Percentiles rank a stretch among this genome's conserved stretches.
Evolutionary conservation across 2,113 vertebrate genomes (phyloP).

Genomic region (Macaca fascicularis): DNA sequence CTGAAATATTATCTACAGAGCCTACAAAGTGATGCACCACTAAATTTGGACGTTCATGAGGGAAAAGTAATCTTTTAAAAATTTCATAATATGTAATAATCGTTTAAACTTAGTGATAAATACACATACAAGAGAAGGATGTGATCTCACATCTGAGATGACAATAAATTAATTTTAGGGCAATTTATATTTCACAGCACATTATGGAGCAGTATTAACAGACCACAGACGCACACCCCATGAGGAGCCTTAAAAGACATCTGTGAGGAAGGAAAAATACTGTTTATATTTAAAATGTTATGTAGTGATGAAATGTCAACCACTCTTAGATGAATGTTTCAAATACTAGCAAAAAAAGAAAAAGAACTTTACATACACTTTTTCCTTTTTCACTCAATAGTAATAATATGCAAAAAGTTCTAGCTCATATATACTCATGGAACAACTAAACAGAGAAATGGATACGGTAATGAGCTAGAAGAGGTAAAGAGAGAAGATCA

Average conservation of each 20-base stretch:
- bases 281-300: background rate
- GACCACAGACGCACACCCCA: background rate
- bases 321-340: background rate
- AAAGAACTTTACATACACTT: background rate
- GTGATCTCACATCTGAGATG: background rate
- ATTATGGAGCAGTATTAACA: background rate
- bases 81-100: background rate
- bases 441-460: background rate
- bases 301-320: conserved; percentile 19
- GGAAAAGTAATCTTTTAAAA: background rate
- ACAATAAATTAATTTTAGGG: conserved; percentile 27
- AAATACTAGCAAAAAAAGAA: background rate
- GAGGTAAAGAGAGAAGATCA: background rate
- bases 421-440: background rate
- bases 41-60: background rate
- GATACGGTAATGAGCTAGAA: background rate
- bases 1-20: background rate
- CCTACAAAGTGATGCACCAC: fast-evolving
- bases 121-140: background rate
- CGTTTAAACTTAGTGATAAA: conserved; percentile 38
- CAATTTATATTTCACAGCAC: conserved; percentile 48
- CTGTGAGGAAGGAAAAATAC: background rate
- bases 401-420: background rate
- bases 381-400: background rate
- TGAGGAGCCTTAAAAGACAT: conserved; percentile 17